Evolutionary conservation across 2,797 vertebrate species (phyloP).

Genomic region (Gymnoscopelus microlampas): DNA sequence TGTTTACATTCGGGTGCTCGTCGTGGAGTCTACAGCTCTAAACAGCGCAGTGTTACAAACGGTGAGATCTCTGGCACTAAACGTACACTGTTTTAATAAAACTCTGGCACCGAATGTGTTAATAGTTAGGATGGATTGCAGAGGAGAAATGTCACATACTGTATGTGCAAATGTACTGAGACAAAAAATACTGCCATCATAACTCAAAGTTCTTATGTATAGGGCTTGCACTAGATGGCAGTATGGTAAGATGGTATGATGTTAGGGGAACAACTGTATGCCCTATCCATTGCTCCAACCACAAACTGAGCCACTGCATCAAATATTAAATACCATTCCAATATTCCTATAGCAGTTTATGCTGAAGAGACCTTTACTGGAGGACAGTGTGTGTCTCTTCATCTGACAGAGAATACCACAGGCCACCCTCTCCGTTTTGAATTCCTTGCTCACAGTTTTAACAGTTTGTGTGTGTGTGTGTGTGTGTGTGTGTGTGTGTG

Average conservation of each 20-base stretch:
- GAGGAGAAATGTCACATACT: no score
- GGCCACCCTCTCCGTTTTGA: neutral
- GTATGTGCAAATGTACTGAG: no score
- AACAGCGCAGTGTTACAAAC: no score
- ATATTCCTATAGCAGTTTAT: conserved; percentile 12
- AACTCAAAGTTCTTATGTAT: neutral
- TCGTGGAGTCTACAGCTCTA: no score
- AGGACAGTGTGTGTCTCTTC: neutral
- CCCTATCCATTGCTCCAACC: conserved; percentile 18
- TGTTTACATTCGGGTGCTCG: no score
- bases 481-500: conserved; percentile 4
- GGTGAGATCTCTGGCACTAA: no score
- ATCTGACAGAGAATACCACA: no score
- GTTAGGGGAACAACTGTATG: neutral
- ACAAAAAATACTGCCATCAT: neutral
- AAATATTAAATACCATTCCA: conserved; percentile 18
- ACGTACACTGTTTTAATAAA: no score
- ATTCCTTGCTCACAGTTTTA: neutral
- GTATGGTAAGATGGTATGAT: conserved; percentile 34
- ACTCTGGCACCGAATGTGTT: no score
- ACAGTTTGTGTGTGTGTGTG: neutral
- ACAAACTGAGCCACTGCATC: conserved; percentile 14
- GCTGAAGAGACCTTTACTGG: neutral
- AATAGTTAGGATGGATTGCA: no score
- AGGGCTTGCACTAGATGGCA: conserved; percentile 55